A percentile compares a stretch with the other conserved stretches of the same genome.
Conservation (phyloP, 2,797 vertebrate genomes). For the Gadopsis marmoratus region DNA sequence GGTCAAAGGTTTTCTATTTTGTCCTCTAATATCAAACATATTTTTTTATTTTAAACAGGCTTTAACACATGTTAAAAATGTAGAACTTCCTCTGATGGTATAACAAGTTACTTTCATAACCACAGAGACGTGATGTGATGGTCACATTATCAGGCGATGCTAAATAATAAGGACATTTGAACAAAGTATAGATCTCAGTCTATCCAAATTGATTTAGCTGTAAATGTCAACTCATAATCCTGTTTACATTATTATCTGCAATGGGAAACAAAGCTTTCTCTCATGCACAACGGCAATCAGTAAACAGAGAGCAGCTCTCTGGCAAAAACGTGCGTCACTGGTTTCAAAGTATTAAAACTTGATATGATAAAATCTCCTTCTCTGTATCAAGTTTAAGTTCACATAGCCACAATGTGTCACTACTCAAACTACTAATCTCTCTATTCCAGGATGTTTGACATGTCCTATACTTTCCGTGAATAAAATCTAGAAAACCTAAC, state of each 20-base stretch:
- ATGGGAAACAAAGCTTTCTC: neutral
- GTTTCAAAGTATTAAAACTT: no score
- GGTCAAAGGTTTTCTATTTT: neutral
- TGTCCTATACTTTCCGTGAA: neutral
- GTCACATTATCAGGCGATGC: neutral
- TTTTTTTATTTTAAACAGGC: neutral
- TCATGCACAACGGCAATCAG: neutral
- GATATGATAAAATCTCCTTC: neutral
- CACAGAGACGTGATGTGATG: no score
- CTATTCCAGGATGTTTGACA: neutral
- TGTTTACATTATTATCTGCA: neutral
- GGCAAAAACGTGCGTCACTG: no score
- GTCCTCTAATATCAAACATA: neutral
- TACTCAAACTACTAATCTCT: neutral
- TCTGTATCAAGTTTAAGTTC: no score
- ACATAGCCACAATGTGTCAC: neutral
- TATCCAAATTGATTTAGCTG: neutral
- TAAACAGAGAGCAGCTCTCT: no score
- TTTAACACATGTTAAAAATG: no score
- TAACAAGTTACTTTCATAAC: neutral
- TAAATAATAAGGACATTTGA: neutral
- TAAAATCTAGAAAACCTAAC: neutral
- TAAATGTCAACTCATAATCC: neutral
- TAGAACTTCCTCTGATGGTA: neutral
- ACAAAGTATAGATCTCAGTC: neutral